These are phyloP conservation scores for Trichopoda pennipes DNA, from an alignment of 2,888 invertebrate genomes.

Conservation along the genomic window DNA sequence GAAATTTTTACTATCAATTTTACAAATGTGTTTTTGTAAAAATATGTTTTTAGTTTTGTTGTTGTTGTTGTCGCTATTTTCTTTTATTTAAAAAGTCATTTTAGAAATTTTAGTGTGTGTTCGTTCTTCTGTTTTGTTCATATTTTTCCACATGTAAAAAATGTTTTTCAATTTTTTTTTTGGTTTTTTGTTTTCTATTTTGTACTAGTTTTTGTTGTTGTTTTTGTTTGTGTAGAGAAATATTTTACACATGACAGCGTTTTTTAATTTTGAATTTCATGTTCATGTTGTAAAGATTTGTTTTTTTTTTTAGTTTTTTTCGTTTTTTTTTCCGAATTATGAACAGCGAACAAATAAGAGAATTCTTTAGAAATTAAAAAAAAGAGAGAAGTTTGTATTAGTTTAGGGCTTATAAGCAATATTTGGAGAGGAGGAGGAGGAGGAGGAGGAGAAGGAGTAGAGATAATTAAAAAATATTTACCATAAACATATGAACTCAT, in stretches of 20 bases:
- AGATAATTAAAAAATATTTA: slow-evolving; percentile 20
- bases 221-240: slow-evolving; percentile 41
- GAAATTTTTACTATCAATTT: not conserved
- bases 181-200: not conserved
- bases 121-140: slow-evolving; percentile 1
- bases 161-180: not conserved
- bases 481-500: slow-evolving; percentile 17
- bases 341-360: slow-evolving; percentile 35
- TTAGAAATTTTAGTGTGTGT: slow-evolving; percentile 23
- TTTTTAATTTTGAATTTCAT: slow-evolving; percentile 71
- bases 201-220: slow-evolving; percentile 10
- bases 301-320: slow-evolving; percentile 15
- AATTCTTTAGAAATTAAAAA: slow-evolving; percentile 53
- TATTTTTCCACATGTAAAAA: not conserved
- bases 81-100: slow-evolving; percentile 35
- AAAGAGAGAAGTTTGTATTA: slow-evolving; percentile 3
- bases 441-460: not conserved
- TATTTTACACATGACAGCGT: slow-evolving; percentile 71
- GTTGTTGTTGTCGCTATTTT: too few relatives aligned
- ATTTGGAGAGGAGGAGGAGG: not conserved
- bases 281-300: slow-evolving; percentile 54
- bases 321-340: slow-evolving; percentile 29
- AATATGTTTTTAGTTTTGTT: slow-evolving; percentile 5
- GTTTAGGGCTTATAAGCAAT: not conserved
- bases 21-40: slow-evolving; percentile 1